Percentiles rank a stretch among this genome's conserved stretches.
phyloP scores from a whole-genome alignment of 2,113 vertebrate genomes.

The Brachirus orientalis region DNA sequence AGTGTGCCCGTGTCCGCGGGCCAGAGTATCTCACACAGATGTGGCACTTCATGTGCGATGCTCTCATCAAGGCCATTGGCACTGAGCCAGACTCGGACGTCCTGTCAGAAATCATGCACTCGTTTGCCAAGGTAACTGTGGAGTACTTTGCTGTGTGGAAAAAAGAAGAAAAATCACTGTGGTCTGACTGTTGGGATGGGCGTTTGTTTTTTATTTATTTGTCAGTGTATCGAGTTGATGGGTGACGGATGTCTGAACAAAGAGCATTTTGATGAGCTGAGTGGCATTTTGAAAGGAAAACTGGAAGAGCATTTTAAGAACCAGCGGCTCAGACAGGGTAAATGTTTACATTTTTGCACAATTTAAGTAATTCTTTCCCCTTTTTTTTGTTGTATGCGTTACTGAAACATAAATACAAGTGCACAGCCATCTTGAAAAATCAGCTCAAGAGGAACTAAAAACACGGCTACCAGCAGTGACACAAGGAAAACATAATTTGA shows the following conservation, averaged over 20 bases:
- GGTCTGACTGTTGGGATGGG: neutral
- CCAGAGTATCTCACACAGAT: constrained; percentile 97
- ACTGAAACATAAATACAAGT: too few species aligned
- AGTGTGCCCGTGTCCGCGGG: constrained; percentile 93
- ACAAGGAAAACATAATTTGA: too few species aligned
- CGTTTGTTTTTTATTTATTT: neutral
- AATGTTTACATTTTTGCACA: neutral
- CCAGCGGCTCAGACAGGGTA: constrained; percentile 95
- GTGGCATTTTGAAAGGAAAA: constrained; percentile 93
- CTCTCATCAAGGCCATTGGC: constrained; percentile 96
- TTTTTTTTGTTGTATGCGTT: too few species aligned
- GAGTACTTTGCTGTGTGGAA: neutral
- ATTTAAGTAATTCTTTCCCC: too few species aligned
- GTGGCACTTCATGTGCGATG: constrained; percentile 99
- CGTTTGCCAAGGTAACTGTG: constrained; percentile 92
- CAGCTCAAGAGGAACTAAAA: too few species aligned
- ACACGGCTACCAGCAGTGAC: too few species aligned
- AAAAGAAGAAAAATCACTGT: neutral
- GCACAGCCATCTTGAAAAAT: too few species aligned
- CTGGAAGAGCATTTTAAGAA: constrained; percentile 99
- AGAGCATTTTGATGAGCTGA: constrained; percentile 97
- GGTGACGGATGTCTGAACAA: constrained; percentile 97
- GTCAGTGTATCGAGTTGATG: constrained; percentile 95
- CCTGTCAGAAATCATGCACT: constrained; percentile 98
- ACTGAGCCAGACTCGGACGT: constrained; percentile 97